Evolutionary conservation across 2,888 invertebrate genomes (phyloP).

Genomic region (Thumatha senex): DNA sequence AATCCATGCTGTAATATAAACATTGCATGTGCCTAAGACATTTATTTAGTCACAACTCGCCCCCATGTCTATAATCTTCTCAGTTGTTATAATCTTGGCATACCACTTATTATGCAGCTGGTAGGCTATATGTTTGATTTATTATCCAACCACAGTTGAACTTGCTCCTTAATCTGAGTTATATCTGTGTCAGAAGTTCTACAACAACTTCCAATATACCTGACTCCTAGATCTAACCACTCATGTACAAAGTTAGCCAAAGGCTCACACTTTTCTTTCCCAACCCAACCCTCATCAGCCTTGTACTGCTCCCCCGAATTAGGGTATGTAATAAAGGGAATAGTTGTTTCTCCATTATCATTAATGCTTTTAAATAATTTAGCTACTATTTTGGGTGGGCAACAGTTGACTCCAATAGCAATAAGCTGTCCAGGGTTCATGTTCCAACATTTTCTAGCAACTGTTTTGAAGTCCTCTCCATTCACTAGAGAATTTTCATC

Average conservation of each 20-base stretch:
- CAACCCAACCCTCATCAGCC: conserved; percentile 85
- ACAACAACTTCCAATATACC: conserved; percentile 96
- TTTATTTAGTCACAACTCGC: too few relatives aligned
- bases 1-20: too few relatives aligned
- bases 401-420: conserved; percentile 95
- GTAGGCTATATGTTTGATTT: background rate
- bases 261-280: conserved; percentile 84
- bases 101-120: too few relatives aligned
- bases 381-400: conserved; percentile 70
- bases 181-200: conserved; percentile 91
- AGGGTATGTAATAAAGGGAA: conserved; percentile 94
- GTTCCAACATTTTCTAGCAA: conserved; percentile 86
- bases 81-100: too few relatives aligned
- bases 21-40: too few relatives aligned
- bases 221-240: conserved; percentile 91
- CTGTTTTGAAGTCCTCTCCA: conserved; percentile 89
- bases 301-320: conserved; percentile 94
- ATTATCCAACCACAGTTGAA: conserved; percentile 45
- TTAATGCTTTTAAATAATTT: conserved; percentile 61
- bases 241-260: conserved; percentile 87
- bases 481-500: conserved; percentile 84
- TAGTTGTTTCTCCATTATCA: conserved; percentile 48
- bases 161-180: conserved; percentile 76
- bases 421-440: conserved; percentile 85
- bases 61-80: too few relatives aligned